Conservation (phyloP, 2,888 invertebrate genomes). For the Aleiodes leptofemur region DNA sequence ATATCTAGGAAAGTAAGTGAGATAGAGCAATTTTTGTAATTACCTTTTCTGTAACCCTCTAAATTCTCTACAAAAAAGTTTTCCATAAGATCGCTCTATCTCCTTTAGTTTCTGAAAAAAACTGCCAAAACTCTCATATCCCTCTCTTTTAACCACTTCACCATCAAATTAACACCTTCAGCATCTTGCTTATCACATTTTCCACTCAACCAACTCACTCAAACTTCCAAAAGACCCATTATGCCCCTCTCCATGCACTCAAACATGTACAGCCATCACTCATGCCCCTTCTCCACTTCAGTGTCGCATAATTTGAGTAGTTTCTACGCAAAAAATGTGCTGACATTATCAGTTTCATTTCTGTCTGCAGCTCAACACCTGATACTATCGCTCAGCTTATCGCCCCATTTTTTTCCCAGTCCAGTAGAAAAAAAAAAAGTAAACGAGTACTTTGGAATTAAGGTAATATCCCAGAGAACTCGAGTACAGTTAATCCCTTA, state of each 20-base stretch:
- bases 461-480: no score
- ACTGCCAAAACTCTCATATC: no score
- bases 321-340: slow-evolving; percentile 1
- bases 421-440: background rate
- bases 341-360: slow-evolving; percentile 3
- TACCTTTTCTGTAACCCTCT: no score
- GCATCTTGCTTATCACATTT: background rate
- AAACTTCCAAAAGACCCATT: background rate
- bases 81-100: background rate
- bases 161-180: no score
- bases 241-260: slow-evolving; percentile 14
- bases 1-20: no score
- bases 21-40: no score
- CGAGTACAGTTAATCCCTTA: no score
- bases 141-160: no score
- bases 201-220: slow-evolving; percentile 1
- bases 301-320: slow-evolving; percentile 19
- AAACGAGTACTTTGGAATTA: background rate
- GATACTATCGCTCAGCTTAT: slow-evolving; percentile 10
- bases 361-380: slow-evolving; percentile 17
- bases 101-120: no score
- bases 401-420: no score
- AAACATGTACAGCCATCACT: slow-evolving; percentile 2
- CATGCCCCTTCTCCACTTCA: slow-evolving; percentile 2
- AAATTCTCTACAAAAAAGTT: background rate